phyloP scores from a whole-genome alignment of 2,888 invertebrate genomes.

The Calameuta idolon region DNA sequence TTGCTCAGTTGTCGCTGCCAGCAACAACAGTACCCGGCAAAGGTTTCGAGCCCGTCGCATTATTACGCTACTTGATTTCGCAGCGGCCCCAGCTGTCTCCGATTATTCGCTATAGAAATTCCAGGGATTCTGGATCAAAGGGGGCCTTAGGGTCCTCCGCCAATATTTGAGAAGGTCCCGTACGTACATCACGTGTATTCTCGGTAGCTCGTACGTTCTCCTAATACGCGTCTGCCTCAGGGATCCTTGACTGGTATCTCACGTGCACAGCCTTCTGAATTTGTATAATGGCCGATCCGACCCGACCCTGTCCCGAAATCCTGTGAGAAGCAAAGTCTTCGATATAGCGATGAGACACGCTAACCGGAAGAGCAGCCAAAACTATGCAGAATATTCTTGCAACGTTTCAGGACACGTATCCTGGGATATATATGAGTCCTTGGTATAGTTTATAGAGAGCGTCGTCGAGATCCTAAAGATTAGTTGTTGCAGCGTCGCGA shows the following conservation, averaged over 20 bases:
- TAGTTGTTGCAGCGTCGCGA: not conserved
- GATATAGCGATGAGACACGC: constrained; percentile 25
- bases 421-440: not conserved
- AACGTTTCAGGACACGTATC: constrained; percentile 17
- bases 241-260: not conserved
- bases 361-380: constrained; percentile 32
- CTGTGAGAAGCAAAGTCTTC: not conserved
- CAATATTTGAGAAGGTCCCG: constrained; percentile 62
- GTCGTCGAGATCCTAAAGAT: not conserved
- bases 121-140: constrained; percentile 57
- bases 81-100: constrained; percentile 63
- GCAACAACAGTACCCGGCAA: constrained; percentile 13
- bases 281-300: not conserved
- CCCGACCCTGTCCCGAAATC: not conserved
- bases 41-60: constrained; percentile 45
- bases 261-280: not conserved
- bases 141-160: constrained; percentile 56
- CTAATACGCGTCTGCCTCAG: not conserved
- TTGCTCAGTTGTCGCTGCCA: not conserved
- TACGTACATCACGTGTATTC: not conserved
- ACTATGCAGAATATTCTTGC: constrained; percentile 34
- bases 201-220: not conserved
- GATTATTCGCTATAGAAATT: constrained; percentile 64
- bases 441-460: not conserved
- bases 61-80: constrained; percentile 67